Evolutionary conservation across 1,140 invertebrate species (phyloP), one percentile per base, ranked within the genome.

Genomic region (Drusus annulatus): DNA sequence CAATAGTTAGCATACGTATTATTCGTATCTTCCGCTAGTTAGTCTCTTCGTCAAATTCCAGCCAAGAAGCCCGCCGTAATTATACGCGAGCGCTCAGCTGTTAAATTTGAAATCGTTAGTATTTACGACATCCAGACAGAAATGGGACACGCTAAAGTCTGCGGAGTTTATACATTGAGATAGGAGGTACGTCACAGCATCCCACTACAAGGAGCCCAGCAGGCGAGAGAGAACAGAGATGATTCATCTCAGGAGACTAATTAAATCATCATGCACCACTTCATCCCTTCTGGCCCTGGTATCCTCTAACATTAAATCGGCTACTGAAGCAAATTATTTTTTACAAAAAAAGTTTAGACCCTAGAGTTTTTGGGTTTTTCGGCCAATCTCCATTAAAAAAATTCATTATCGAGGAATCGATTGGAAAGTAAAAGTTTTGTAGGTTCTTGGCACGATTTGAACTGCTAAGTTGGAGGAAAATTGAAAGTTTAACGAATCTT

Each of bases 51-150:
- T 36, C 31, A 36, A 36, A 6, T 8, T 36, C 31, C 10, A 56
- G 52, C 10, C 19, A 56, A n/a, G n/a, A 19, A 58, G 2, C 17
- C 2, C 8, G 54, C 13, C 54, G 4, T 58, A 58, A 58, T 58
- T 58, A 21, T 58, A 2, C 17, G 54, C 17, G 16, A 17, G 54
- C 13, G 16, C 54, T 58, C 54, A 21, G 16, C 54, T 58, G 54
- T 58, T 58, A 58, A 58, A 58, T 58, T 58, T 8, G 15, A 58
- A 58, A 58, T 58, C 54, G 54, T 58, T 36, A 36, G 31, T 36
- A 36, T 36, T 58, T 58, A n/a, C 54, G 8, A 58, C 54, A 58
- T n/a, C 54, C n/a, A 58, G 16, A n/a, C 54, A 58, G 17, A 58
- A 58, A 58, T 58, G 21, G 54, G 16, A 58, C 54, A 16, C 54